phyloP scores from a whole-genome alignment of 2,797 vertebrate species.

The Pagetopsis macropterus region DNA sequence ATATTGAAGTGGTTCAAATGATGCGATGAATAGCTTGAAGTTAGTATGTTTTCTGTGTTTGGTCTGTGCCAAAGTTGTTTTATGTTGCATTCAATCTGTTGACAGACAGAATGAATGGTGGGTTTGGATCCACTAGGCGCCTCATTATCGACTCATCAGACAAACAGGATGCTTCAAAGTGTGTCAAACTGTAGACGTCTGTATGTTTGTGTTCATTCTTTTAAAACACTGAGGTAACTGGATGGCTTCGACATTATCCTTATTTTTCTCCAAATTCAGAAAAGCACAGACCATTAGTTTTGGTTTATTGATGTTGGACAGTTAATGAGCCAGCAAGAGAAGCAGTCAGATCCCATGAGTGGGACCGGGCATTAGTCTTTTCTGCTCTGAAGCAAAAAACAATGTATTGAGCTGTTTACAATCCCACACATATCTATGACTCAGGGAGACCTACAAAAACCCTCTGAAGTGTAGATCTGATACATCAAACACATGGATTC shows the following conservation, averaged over 20 bases:
- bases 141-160: conserved; percentile 65
- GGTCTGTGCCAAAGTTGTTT: conserved; percentile 6
- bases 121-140: conserved; percentile 19
- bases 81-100: conserved; percentile 43
- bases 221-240: conserved; percentile 50
- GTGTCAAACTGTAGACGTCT: conserved; percentile 25
- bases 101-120: conserved; percentile 34
- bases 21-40: conserved; percentile 4
- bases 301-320: conserved; percentile 18
- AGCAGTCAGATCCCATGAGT: conserved; percentile 2
- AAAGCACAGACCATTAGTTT: conserved; percentile 9
- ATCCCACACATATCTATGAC: conserved; percentile 19
- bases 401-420: conserved; percentile 23
- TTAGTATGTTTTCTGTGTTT: conserved; percentile 16
- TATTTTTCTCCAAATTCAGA: background rate
- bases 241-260: conserved; percentile 16
- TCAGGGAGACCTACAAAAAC: background rate
- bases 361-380: conserved; percentile 4
- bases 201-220: conserved; percentile 22
- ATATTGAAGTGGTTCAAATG: conserved; percentile 12
- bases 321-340: conserved; percentile 48
- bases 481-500: conserved; percentile 1
- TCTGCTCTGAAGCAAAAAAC: conserved; percentile 16
- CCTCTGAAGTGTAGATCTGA: background rate
- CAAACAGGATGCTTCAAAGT: conserved; percentile 39